Evolutionary conservation across 2,797 vertebrate genomes (phyloP).

Genomic region (Danio jaintianensis): DNA sequence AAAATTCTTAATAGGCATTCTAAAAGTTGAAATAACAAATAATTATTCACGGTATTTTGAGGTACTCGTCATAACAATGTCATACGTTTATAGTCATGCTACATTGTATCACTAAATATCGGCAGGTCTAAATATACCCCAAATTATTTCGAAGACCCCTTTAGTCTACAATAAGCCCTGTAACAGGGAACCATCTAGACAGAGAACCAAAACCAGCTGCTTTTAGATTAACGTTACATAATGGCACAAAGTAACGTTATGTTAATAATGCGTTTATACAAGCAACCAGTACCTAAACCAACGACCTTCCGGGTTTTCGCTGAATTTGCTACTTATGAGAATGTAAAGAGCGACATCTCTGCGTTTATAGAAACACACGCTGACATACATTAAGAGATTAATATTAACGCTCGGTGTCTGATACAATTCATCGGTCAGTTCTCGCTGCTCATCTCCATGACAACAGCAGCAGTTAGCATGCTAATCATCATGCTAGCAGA

Average conservation of each 20-base stretch:
- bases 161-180: not conserved
- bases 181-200: not conserved
- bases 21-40: too few relatives aligned
- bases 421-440: conserved; percentile 12
- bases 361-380: not conserved
- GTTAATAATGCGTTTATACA: not conserved
- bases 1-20: too few relatives aligned
- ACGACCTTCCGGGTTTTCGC: conserved; percentile 21
- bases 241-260: not conserved
- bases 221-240: too few relatives aligned
- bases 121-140: too few relatives aligned
- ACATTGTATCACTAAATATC: too few relatives aligned
- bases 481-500: conserved; percentile 15
- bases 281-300: not conserved
- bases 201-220: too few relatives aligned
- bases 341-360: not conserved
- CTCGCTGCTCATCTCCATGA: conserved; percentile 70
- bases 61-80: too few relatives aligned
- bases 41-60: too few relatives aligned
- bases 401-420: conserved; percentile 3
- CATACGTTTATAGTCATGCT: too few relatives aligned
- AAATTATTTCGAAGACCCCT: not conserved
- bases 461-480: conserved; percentile 63
- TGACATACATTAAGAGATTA: too few relatives aligned
- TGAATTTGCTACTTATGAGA: conserved; percentile 11